Percentiles rank a stretch among this genome's conserved stretches.
Conservation (phyloP, 2,888 invertebrate species). For the Actias luna region DNA sequence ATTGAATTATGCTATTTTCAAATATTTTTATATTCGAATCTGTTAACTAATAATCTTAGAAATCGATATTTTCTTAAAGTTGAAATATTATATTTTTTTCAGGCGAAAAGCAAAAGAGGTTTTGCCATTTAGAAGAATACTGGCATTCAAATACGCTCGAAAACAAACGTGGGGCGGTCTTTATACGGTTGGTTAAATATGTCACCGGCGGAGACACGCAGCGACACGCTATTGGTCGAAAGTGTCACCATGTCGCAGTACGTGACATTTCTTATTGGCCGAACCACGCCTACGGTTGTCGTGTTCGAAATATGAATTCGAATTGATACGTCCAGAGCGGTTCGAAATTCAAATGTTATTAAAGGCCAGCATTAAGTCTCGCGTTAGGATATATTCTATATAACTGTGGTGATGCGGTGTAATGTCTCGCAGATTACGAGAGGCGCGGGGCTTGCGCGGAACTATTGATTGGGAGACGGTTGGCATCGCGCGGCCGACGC, state of each 20-base stretch:
- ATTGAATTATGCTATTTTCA: too few species aligned
- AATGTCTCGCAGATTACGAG: slow-evolving; percentile 39
- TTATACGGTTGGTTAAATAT: slow-evolving; percentile 60
- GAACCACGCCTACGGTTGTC: slow-evolving; percentile 54
- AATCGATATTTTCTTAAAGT: too few species aligned
- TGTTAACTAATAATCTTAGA: too few species aligned
- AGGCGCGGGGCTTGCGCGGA: slow-evolving; percentile 58
- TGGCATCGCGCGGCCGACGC: slow-evolving; percentile 43
- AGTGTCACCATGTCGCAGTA: slow-evolving; percentile 74
- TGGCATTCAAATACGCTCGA: slow-evolving; percentile 13
- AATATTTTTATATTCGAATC: too few species aligned
- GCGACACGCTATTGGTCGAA: slow-evolving; percentile 59
- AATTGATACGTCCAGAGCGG: slow-evolving; percentile 20
- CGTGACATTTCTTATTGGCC: slow-evolving; percentile 71
- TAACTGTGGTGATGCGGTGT: slow-evolving; percentile 32
- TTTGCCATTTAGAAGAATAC: slow-evolving; percentile 1
- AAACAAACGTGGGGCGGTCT: slow-evolving; percentile 52
- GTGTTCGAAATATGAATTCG: slow-evolving; percentile 27
- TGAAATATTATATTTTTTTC: too few species aligned
- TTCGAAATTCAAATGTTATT: slow-evolving; percentile 23
- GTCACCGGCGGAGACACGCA: slow-evolving; percentile 62
- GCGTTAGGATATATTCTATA: slow-evolving; percentile 24
- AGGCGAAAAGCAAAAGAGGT: too few species aligned
- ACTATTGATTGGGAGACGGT: slow-evolving; percentile 62
- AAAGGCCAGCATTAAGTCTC: slow-evolving; percentile 23